Percentiles rank a stretch among this genome's conserved stretches.
Conservation (phyloP, 1,140 invertebrate species). For the Zaprionus tsacasi region DNA sequence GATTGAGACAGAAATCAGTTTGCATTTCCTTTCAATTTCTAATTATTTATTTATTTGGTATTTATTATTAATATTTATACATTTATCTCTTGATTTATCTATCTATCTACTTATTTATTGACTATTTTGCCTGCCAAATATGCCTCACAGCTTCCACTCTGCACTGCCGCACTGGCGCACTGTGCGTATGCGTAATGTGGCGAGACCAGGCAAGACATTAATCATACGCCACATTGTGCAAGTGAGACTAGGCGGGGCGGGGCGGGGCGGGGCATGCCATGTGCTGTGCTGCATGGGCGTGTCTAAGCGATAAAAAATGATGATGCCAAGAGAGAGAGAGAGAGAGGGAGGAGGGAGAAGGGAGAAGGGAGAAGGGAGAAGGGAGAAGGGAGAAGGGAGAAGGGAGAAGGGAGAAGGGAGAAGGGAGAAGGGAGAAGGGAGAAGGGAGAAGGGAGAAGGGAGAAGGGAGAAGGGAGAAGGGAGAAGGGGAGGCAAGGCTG, state of each 20-base stretch:
- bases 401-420: neutral
- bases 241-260: constrained; percentile 24
- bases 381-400: neutral
- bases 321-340: constrained; percentile 23
- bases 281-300: constrained; percentile 38
- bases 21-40: neutral
- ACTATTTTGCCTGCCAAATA: neutral
- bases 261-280: neutral
- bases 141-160: neutral
- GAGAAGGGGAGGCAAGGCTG: too few relatives aligned
- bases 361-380: neutral
- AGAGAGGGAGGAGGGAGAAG: neutral
- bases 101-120: neutral
- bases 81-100: neutral
- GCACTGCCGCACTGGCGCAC: neutral
- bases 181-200: constrained; percentile 39
- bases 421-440: neutral
- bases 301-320: constrained; percentile 72
- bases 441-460: neutral
- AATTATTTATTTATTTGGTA: neutral
- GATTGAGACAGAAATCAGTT: too few relatives aligned
- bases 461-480: neutral
- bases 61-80: neutral
- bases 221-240: constrained; percentile 76
- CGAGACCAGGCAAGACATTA: constrained; percentile 62